Conservation (phyloP, 2,888 invertebrate genomes). For the Patella ulyssiponensis region DNA sequence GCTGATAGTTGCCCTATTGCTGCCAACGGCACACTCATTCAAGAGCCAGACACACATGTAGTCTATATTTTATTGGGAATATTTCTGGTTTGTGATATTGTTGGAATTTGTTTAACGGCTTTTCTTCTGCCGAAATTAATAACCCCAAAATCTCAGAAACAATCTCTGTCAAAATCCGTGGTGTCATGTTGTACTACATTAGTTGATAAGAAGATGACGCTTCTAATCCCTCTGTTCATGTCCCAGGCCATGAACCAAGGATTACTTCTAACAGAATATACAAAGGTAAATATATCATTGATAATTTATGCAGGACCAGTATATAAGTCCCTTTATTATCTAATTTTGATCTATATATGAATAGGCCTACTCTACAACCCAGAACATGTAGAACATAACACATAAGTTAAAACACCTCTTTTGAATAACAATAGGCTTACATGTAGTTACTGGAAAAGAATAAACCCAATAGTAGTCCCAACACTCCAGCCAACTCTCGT, state of each 20-base stretch:
- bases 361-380: too few relatives aligned
- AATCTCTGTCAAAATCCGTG: conserved; percentile 33
- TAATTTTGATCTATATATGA: too few relatives aligned
- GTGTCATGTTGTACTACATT: conserved; percentile 42
- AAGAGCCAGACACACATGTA: conserved; percentile 42
- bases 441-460: too few relatives aligned
- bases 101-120: conserved; percentile 49
- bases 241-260: conserved; percentile 63
- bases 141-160: conserved; percentile 15
- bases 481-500: too few relatives aligned
- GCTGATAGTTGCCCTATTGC: conserved; percentile 47
- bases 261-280: conserved; percentile 61
- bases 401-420: too few relatives aligned
- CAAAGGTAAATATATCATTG: conserved; percentile 53
- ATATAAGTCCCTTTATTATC: too few relatives aligned
- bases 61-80: conserved; percentile 54
- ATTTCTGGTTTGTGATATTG: conserved; percentile 49
- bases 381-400: too few relatives aligned
- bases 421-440: too few relatives aligned
- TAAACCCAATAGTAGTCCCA: too few relatives aligned
- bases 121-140: conserved; percentile 48
- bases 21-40: conserved; percentile 37
- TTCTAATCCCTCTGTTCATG: conserved; percentile 60
- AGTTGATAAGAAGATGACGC: conserved; percentile 44
- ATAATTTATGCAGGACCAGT: too few relatives aligned